Evolutionary conservation across 2,113 vertebrate genomes (phyloP), one percentile per base, ranked within the genome.

Genomic region (Spilogale gracilis): DNA sequence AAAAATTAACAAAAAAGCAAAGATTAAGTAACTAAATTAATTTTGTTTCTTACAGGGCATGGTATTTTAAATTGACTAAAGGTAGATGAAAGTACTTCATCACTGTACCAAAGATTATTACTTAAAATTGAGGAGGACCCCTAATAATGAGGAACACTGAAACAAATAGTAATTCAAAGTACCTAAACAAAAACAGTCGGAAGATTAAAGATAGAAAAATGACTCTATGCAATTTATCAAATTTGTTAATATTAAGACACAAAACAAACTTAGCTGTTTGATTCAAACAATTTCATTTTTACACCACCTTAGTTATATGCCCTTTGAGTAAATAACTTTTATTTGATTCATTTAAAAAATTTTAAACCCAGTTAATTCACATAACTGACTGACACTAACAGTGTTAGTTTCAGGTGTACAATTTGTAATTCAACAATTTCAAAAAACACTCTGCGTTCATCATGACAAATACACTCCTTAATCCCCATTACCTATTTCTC

Each of bases 241-340:
- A 38, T 90, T 56, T 76, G 27, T 89, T 69, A 71, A 32, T 38
- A 50, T 23, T 61, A 50, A 81, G 96, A 86, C 9, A 81, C 25
- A 89, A 82, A 94, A 81, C 13, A 56, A 88, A 25, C 52, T 61
- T 93, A 74, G 95, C 52, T 78, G 43, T 2, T 79, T 93, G 17
- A 20, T 71, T 97, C 58, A 85, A 92, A 86, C 2, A 56, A 95
- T 74, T 93, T 83, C 43, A 60, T 60, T 73, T 90, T 95, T 78
- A 87, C 2, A 93, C 9, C 9, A 38, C 17, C 13, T 91, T 76
- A 60, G 5, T 67, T 76, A 76, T 87, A 78, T 71, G 11, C 18
- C 79, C 4, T 58, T 61, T 32, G 2, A 38, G 20, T 38, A 52
- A 79, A 84, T 81, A 63, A 16, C 56, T 50, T 50, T 43, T 83